These are phyloP conservation scores for Mercenaria mercenaria DNA, from an alignment of 1,140 invertebrate species.

Conservation along the genomic window DNA sequence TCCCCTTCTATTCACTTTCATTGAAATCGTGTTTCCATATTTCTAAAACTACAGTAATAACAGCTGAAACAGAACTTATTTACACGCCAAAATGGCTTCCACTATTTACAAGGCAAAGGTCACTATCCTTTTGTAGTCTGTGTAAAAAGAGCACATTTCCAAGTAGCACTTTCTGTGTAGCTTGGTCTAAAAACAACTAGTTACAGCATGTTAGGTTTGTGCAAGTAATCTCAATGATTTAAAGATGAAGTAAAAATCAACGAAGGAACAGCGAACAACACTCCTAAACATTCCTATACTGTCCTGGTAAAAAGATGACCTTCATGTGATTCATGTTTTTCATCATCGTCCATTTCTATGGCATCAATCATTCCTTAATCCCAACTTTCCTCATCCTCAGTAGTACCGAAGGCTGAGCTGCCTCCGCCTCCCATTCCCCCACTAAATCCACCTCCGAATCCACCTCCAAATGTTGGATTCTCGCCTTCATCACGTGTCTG, in stretches of 20 bases:
- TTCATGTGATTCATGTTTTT: too few relatives aligned
- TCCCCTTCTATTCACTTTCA: too few relatives aligned
- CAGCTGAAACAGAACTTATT: background rate
- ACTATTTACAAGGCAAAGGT: background rate
- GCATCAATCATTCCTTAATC: too few relatives aligned
- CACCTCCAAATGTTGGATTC: conserved; percentile 37
- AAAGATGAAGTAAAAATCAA: background rate
- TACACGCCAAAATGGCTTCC: background rate
- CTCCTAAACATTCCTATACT: background rate
- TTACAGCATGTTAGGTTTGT: background rate
- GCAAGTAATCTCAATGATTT: background rate
- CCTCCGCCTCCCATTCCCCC: conserved; percentile 66
- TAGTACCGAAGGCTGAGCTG: conserved; percentile 48
- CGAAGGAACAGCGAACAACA: background rate
- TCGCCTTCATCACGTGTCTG: conserved; percentile 71
- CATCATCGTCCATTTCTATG: too few relatives aligned
- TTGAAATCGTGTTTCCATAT: too few relatives aligned
- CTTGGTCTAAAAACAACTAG: background rate
- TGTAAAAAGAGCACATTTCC: background rate
- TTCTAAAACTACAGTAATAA: too few relatives aligned
- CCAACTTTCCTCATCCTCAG: conserved; percentile 77
- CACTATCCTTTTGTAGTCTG: background rate
- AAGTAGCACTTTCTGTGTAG: conserved; percentile 4
- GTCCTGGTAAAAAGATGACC: background rate
- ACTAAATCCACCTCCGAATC: conserved; percentile 62